Conservation (phyloP, 1,140 invertebrate species). For the Aricia agestis region DNA sequence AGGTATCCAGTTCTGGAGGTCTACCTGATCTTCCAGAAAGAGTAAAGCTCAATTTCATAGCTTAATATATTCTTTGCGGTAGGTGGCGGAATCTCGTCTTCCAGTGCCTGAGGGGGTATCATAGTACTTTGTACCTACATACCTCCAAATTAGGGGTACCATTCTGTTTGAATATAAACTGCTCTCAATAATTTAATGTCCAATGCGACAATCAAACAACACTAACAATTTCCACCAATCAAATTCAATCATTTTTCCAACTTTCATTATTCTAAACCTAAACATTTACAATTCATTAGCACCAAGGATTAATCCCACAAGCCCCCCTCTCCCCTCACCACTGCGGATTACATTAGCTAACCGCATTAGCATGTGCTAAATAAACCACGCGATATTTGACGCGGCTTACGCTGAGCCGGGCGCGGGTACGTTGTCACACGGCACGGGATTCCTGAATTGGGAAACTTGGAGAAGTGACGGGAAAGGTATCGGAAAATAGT, state of each 20-base stretch:
- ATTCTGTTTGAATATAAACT: too few relatives aligned
- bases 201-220: too few relatives aligned
- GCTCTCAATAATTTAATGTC: too few relatives aligned
- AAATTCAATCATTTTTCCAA: not conserved
- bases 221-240: too few relatives aligned
- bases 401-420: conserved; percentile 33
- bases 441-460: conserved; percentile 15
- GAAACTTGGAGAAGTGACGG: not conserved
- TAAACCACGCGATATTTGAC: conserved; percentile 41
- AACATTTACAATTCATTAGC: not conserved
- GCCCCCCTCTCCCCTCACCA: not conserved
- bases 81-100: too few relatives aligned
- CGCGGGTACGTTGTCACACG: conserved; percentile 24
- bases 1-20: too few relatives aligned
- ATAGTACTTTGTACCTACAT: too few relatives aligned
- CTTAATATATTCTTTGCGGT: too few relatives aligned
- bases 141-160: too few relatives aligned
- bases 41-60: too few relatives aligned
- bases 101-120: too few relatives aligned
- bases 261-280: not conserved
- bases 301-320: not conserved
- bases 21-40: too few relatives aligned
- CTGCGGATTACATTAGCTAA: conserved; percentile 37
- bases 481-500: not conserved
- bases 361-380: conserved; percentile 42